Percentiles rank a stretch among this genome's conserved stretches.
Conservation (phyloP, 2,113 vertebrate species). For the Megaceryle torquata region DNA sequence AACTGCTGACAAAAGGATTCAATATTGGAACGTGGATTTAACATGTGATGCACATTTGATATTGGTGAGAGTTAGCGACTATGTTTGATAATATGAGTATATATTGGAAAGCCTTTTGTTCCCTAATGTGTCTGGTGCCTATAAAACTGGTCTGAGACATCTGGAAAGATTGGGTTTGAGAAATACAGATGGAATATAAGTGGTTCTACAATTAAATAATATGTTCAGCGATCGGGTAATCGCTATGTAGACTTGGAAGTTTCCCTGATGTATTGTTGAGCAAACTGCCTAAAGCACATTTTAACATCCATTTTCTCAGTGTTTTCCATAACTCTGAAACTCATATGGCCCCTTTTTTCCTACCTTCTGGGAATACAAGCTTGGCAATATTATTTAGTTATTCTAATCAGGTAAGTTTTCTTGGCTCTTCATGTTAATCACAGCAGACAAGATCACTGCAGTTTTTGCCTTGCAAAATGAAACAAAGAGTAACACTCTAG, state of each 20-base stretch:
- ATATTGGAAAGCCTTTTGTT: conserved; percentile 67
- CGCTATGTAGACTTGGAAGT: conserved; percentile 68
- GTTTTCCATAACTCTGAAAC: conserved; percentile 71
- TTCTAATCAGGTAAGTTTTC: conserved; percentile 75
- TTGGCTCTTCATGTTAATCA: conserved; percentile 67
- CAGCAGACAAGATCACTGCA: conserved; percentile 59
- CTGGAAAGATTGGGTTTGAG: conserved; percentile 73
- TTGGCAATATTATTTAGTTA: conserved; percentile 64
- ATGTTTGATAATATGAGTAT: conserved; percentile 57
- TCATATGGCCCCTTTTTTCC: conserved; percentile 56
- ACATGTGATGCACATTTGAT: conserved; percentile 68
- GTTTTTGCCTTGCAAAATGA: conserved; percentile 54
- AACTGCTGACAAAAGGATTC: conserved; percentile 58
- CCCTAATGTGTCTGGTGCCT: conserved; percentile 68
- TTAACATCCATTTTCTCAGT: conserved; percentile 70
- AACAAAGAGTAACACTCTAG: conserved; percentile 46
- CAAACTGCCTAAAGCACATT: conserved; percentile 73
- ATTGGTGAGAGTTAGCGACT: conserved; percentile 58
- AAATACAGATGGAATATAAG: conserved; percentile 75
- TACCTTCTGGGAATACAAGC: conserved; percentile 64
- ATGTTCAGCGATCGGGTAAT: conserved; percentile 66
- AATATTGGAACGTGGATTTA: conserved; percentile 26
- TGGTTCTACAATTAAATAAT: conserved; percentile 71
- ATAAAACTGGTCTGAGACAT: conserved; percentile 74
- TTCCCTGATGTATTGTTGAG: conserved; percentile 72